Conservation (phyloP, 2,113 vertebrate genomes). For the Heloderma charlesbogerti region DNA sequence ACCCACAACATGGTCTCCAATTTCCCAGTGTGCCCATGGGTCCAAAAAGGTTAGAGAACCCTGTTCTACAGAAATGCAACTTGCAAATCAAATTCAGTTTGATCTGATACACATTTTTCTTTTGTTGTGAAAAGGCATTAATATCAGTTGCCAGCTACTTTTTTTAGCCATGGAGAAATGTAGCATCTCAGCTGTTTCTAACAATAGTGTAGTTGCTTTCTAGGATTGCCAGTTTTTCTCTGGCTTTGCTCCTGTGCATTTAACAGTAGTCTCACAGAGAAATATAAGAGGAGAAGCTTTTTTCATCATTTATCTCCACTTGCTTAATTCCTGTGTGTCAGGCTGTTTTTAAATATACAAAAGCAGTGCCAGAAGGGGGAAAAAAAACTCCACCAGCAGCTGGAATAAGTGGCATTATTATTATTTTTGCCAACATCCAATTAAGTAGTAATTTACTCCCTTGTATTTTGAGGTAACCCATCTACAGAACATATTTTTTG, state of each 20-base stretch:
- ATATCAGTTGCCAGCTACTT: not conserved
- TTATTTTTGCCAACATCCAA: not conserved
- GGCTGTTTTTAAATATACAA: not conserved
- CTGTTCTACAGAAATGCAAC: not conserved
- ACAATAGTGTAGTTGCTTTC: not conserved
- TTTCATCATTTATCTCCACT: not conserved
- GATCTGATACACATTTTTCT: not conserved
- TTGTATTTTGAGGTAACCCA: conserved; percentile 33
- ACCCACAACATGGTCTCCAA: too few relatives aligned
- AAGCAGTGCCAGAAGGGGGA: not conserved
- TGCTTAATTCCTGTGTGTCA: not conserved
- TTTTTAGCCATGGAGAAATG: not conserved
- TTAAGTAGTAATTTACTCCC: not conserved
- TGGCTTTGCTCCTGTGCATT: not conserved
- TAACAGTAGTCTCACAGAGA: not conserved
- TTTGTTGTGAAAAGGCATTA: not conserved
- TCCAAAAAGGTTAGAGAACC: too few relatives aligned
- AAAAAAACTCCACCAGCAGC: not conserved
- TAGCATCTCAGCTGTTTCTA: not conserved
- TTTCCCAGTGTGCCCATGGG: too few relatives aligned
- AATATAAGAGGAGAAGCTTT: not conserved
- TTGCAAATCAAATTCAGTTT: not conserved
- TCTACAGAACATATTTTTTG: conserved; percentile 8
- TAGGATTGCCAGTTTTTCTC: not conserved
- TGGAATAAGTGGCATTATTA: not conserved